These are phyloP conservation scores for Novumbra hubbsi DNA, from an alignment of 2,797 vertebrate genomes.

Conservation along the genomic window DNA sequence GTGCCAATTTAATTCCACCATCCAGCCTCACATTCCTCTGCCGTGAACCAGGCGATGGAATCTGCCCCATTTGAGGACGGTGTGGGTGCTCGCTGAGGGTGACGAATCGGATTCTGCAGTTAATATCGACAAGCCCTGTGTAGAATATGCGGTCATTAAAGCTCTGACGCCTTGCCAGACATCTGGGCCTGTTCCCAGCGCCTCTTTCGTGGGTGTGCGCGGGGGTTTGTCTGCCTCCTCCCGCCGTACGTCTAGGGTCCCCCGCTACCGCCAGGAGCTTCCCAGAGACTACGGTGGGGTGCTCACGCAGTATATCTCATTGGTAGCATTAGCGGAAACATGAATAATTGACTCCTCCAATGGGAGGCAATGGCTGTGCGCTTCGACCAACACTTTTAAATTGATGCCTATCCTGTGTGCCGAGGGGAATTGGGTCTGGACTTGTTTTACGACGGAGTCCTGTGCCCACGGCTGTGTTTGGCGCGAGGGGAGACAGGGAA, in stretches of 20 bases:
- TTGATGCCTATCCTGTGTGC: background rate
- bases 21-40: background rate
- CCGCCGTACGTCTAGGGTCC: constrained; percentile 2
- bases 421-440: background rate
- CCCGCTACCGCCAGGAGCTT: constrained; percentile 24
- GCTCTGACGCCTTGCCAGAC: background rate
- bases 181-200: background rate
- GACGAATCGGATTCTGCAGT: background rate
- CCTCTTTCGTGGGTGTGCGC: background rate
- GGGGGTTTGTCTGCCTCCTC: constrained; percentile 16
- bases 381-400: background rate
- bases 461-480: constrained; percentile 12
- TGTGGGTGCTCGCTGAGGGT: background rate
- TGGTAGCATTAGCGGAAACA: constrained; percentile 54
- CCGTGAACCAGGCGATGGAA: background rate
- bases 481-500: constrained; percentile 12
- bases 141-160: background rate
- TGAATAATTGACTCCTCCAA: constrained; percentile 63
- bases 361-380: constrained; percentile 17
- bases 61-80: no score
- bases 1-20: background rate
- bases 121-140: background rate
- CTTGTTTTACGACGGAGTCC: constrained; percentile 7
- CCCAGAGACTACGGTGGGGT: constrained; percentile 35
- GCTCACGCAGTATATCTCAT: constrained; percentile 56